phyloP scores from a whole-genome alignment of 2,797 vertebrate species.

The Peromyscus attwateri region DNA sequence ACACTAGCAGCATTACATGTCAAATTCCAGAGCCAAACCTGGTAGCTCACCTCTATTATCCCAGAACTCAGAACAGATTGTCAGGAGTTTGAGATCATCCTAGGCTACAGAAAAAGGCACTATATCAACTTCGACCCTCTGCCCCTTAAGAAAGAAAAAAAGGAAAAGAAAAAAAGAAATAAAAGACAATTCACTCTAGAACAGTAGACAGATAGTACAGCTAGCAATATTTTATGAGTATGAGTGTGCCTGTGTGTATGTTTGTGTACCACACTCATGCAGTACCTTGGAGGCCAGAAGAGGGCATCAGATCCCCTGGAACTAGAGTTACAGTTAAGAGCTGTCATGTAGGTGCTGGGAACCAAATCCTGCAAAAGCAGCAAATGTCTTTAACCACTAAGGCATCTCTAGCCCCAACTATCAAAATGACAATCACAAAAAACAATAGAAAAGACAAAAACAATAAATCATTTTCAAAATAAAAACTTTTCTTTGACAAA shows the following conservation, averaged over 20 bases:
- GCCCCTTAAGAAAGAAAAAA: neutral
- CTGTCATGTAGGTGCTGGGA: neutral
- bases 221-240: neutral
- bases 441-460: slow-evolving; percentile 1
- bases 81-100: neutral
- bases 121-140: neutral
- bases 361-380: neutral
- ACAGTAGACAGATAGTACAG: neutral
- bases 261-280: neutral
- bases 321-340: neutral
- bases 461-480: slow-evolving; percentile 6
- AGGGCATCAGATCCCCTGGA: neutral
- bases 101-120: neutral
- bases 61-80: neutral
- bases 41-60: too few species aligned
- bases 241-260: neutral
- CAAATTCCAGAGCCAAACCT: neutral
- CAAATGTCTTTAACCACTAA: neutral
- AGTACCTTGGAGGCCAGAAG: neutral
- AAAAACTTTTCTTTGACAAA: neutral
- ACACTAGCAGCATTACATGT: neutral
- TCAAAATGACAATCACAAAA: neutral
- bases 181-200: neutral
- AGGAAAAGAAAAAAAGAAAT: neutral
- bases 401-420: neutral